Base-by-base conservation (phyloP, 2,888 invertebrate species). In the Ornithoptera priamus region DNA sequence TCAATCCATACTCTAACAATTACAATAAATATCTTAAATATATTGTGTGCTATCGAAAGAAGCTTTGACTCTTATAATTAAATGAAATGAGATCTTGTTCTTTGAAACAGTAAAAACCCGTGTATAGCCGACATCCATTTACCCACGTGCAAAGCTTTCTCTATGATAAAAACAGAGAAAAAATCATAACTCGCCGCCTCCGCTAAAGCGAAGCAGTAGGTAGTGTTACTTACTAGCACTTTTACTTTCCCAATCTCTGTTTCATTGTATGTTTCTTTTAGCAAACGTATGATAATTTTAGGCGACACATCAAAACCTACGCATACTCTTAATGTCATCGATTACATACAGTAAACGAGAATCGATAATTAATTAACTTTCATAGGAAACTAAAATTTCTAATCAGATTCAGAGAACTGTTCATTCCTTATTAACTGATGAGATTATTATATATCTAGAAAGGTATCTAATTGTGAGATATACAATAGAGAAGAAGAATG, bases 1-100 rank as follows among this genome's bases (percentile, higher is more conserved):
- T 17, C 50, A 50, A 1, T 17, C 18, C 2, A 12, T 15, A 17
- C 50, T 17, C 6, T 17, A 2, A 18, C 4, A 18, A 50, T 15
- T 50, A 36, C 24, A 58, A 62, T 1, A 64, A 68, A 68, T 59
- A 5, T 62, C 22, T 62, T 50, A 72, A 69, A 69, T 30, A 30
- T 30, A 79, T 80, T 80, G 15, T 15, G 1, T 72, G 42, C 22
- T 66, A 57, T 67, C 53, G 39, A 56, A 20, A 36, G 22, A 63
- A 39, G 53, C 53, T 62, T 50, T 58, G 63, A 67, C 62, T 67
- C 20, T 53, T 60, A n/a, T 59, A 71, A 71, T 69, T 71, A 69
- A 69, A 69, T 65, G 62, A 66, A 69, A 63, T 63, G 71, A 67
- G 70, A 70, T 70, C 66, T 59, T 59, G 66, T 67, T 70, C 62